A percentile compares a stretch with the other conserved stretches of the same genome.
These are phyloP conservation scores for Iselma pallidipennis DNA, from an alignment of 2,888 invertebrate species.

Conservation along the genomic window DNA sequence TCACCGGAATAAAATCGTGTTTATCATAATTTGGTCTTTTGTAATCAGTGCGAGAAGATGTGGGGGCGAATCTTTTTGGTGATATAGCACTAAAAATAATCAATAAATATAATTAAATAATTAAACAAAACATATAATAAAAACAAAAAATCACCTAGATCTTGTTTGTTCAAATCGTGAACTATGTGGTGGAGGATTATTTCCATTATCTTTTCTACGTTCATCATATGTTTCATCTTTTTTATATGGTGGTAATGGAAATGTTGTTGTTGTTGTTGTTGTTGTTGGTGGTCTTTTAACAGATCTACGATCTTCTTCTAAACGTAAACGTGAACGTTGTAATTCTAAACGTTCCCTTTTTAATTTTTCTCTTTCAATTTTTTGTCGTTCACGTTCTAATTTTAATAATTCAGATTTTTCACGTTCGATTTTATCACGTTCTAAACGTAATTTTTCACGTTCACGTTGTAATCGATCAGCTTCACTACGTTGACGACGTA, in stretches of 20 bases:
- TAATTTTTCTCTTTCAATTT: slow-evolving; percentile 67
- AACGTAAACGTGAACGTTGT: slow-evolving; percentile 73
- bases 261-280: no score
- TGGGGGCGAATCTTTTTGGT: slow-evolving; percentile 38
- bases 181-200: slow-evolving; percentile 58
- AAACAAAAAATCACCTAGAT: slow-evolving; percentile 12
- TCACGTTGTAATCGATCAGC: slow-evolving; percentile 80
- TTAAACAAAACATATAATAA: slow-evolving; percentile 21
- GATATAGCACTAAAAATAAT: neutral
- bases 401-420: slow-evolving; percentile 85
- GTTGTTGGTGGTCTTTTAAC: slow-evolving; percentile 58
- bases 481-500: slow-evolving; percentile 83
- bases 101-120: neutral
- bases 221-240: slow-evolving; percentile 48
- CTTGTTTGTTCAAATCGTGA: slow-evolving; percentile 61
- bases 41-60: slow-evolving; percentile 38
- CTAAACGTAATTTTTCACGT: slow-evolving; percentile 77
- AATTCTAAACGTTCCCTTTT: slow-evolving; percentile 80
- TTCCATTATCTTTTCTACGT: slow-evolving; percentile 41
- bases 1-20: slow-evolving; percentile 42
- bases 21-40: slow-evolving; percentile 44
- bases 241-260: slow-evolving; percentile 50
- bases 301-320: slow-evolving; percentile 63
- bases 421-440: slow-evolving; percentile 85
- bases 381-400: slow-evolving; percentile 81